These are phyloP conservation scores for Aldrovandia affinis DNA, from an alignment of 2,797 vertebrate genomes.

Conservation along the genomic window DNA sequence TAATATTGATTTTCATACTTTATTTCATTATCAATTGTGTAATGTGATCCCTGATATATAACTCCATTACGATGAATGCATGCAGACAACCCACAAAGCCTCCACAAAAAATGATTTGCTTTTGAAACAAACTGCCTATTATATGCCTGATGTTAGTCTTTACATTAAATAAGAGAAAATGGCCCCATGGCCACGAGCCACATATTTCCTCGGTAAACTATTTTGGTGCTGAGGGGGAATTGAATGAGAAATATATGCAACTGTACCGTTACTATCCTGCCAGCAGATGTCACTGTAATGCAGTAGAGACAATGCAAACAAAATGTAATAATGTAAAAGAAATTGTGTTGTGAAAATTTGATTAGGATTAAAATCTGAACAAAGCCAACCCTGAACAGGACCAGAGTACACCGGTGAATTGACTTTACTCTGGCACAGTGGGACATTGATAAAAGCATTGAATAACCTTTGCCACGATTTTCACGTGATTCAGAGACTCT, in stretches of 20 bases:
- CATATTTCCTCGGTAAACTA: background rate
- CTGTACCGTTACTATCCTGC: background rate
- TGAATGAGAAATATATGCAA: background rate
- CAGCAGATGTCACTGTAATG: conserved; percentile 17
- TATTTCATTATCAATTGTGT: background rate
- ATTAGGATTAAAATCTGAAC: background rate
- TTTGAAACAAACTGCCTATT: background rate
- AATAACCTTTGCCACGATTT: background rate
- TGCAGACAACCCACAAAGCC: background rate
- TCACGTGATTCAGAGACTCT: too few relatives aligned
- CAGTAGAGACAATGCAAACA: background rate
- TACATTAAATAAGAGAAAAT: background rate
- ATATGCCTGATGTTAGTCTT: background rate
- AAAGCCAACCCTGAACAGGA: background rate
- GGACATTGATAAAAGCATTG: background rate
- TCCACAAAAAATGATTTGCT: background rate
- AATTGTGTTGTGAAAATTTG: background rate
- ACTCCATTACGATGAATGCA: background rate
- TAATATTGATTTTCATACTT: too few relatives aligned
- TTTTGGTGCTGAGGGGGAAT: background rate
- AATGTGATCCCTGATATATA: conserved; percentile 4
- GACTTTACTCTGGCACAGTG: background rate
- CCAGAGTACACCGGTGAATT: background rate
- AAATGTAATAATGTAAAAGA: background rate
- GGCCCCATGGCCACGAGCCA: background rate